Evolutionary conservation across 2,113 vertebrate genomes (phyloP).

Genomic region (Cebus imitator): DNA sequence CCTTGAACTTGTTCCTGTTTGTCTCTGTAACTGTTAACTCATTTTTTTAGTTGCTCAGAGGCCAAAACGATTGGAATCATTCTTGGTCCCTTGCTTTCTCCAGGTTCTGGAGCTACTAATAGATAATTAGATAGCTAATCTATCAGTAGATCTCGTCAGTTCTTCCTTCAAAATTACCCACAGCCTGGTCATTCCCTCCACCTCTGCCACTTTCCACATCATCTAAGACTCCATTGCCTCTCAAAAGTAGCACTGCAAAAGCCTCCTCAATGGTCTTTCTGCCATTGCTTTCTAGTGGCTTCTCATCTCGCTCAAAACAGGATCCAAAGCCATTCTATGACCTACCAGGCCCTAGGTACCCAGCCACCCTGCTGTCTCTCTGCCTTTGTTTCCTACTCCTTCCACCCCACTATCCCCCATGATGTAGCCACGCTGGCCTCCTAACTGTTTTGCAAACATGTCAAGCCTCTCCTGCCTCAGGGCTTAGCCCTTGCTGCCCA

Average conservation of each 20-base stretch:
- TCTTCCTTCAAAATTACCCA: background rate
- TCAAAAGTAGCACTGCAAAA: too few relatives aligned
- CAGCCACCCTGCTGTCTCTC: background rate
- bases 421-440: background rate
- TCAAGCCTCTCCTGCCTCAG: background rate
- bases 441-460: background rate
- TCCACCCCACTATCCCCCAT: too few relatives aligned
- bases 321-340: background rate
- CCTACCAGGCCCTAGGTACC: background rate
- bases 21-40: background rate
- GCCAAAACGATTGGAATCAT: background rate
- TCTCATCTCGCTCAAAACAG: background rate
- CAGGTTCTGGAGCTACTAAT: too few relatives aligned
- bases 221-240: background rate
- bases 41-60: background rate
- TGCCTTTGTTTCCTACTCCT: background rate
- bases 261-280: background rate
- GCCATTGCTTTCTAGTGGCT: rapidly evolving
- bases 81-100: background rate
- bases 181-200: background rate
- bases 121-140: background rate
- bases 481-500: background rate
- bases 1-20: background rate
- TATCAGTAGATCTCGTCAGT: background rate
- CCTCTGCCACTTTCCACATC: background rate